A percentile compares a stretch with the other conserved stretches of the same genome.
These are phyloP conservation scores for Amblyraja radiata DNA, from an alignment of 2,797 vertebrate species.

Conservation along the genomic window DNA sequence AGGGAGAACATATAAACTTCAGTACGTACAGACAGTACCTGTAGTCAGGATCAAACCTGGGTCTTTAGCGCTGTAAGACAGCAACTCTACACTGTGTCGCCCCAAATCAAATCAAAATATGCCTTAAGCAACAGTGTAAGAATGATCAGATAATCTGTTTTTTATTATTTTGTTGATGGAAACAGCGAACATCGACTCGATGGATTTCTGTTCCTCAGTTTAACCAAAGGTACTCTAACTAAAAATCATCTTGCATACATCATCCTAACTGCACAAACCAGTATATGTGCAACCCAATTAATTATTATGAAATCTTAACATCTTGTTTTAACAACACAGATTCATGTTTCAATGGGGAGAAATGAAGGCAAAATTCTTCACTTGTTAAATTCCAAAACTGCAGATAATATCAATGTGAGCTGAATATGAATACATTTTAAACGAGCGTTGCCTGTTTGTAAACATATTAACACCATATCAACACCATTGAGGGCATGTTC, in stretches of 20 bases:
- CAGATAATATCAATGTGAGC: neutral
- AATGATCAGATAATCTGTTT: neutral
- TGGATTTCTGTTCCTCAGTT: neutral
- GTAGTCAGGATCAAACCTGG: too few species aligned
- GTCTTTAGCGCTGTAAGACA: too few species aligned
- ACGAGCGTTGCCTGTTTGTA: neutral
- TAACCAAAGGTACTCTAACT: neutral
- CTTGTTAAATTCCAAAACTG: neutral
- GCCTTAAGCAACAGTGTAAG: neutral
- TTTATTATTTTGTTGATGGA: neutral
- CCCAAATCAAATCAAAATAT: too few species aligned
- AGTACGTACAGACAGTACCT: too few species aligned
- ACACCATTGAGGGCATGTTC: neutral
- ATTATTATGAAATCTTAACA: neutral
- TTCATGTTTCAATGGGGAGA: neutral
- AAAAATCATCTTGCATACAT: neutral
- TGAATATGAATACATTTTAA: neutral
- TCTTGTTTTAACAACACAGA: neutral
- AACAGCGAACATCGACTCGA: too few species aligned
- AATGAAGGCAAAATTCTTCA: neutral
- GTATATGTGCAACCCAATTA: neutral
- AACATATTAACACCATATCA: neutral
- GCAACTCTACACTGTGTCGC: too few species aligned
- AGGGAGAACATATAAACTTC: too few species aligned
- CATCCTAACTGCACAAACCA: neutral